Percentiles rank a stretch among this genome's conserved stretches.
Conservation (phyloP, 2,113 vertebrate genomes). For the Engraulis encrasicolus region DNA sequence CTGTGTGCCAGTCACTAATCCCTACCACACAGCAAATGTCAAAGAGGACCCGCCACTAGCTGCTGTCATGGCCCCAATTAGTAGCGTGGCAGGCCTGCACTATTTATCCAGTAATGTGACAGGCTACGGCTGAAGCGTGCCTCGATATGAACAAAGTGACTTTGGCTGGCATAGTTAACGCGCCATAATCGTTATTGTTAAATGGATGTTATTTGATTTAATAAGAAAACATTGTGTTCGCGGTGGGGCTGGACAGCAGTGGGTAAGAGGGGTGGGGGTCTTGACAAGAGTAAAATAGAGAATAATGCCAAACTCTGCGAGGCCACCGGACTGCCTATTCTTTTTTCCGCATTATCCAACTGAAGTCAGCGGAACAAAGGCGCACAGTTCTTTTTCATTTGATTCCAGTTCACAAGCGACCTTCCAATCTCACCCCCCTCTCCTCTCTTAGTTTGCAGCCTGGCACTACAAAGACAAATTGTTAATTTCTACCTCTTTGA, state of each 20-base stretch:
- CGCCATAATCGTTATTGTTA: not conserved
- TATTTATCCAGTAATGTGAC: not conserved
- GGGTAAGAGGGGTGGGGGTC: too few species aligned
- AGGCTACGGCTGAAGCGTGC: not conserved
- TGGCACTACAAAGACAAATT: constrained; percentile 37
- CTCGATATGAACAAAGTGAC: not conserved
- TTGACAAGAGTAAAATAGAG: not conserved
- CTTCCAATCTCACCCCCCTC: constrained; percentile 35
- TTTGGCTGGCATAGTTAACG: not conserved
- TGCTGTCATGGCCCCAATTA: not conserved
- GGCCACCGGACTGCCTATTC: not conserved
- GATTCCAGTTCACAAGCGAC: constrained; percentile 48
- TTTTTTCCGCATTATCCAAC: constrained; percentile 8
- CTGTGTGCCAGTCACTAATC: not conserved
- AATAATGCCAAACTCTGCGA: not conserved
- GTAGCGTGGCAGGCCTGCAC: not conserved
- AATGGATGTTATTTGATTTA: constrained; percentile 1
- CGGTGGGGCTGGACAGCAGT: not conserved
- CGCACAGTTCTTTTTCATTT: constrained; percentile 39
- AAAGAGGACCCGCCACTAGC: not conserved
- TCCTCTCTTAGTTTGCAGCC: constrained; percentile 44
- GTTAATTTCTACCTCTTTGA: constrained; percentile 33
- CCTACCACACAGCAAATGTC: not conserved
- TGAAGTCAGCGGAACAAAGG: constrained; percentile 25
- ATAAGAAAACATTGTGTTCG: not conserved